These are phyloP conservation scores for Leucophora obtusa DNA, from an alignment of 2,888 invertebrate genomes.

Conservation along the genomic window DNA sequence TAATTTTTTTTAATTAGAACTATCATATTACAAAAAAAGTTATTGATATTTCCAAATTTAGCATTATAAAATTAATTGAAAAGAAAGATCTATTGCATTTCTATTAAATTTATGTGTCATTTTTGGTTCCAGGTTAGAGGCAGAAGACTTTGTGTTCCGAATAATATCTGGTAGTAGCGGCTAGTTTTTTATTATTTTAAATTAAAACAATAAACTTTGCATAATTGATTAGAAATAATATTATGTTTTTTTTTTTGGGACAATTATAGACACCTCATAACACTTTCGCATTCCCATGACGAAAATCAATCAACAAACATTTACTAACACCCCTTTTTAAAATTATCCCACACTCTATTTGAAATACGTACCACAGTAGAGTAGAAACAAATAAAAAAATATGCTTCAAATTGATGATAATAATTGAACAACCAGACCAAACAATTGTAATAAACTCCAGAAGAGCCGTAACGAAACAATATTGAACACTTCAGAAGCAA, in stretches of 20 bases:
- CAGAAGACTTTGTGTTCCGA: too few relatives aligned
- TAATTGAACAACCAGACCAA: constrained; percentile 49
- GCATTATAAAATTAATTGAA: too few relatives aligned
- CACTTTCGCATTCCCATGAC: constrained; percentile 64
- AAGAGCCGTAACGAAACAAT: constrained; percentile 65
- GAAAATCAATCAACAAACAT: constrained; percentile 47
- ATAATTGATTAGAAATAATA: not conserved
- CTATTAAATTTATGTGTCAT: too few relatives aligned
- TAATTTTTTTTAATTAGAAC: too few relatives aligned
- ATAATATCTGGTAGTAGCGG: too few relatives aligned
- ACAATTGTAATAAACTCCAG: constrained; percentile 50
- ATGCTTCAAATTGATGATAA: constrained; percentile 41
- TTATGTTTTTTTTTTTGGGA: constrained; percentile 14
- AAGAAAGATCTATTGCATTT: too few relatives aligned
- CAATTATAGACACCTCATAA: constrained; percentile 52
- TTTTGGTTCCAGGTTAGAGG: too few relatives aligned
- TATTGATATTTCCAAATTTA: too few relatives aligned
- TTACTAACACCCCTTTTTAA: constrained; percentile 35
- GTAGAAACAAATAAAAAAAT: constrained; percentile 1
- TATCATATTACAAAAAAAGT: too few relatives aligned
- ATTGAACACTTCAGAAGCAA: constrained; percentile 67
- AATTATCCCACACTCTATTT: constrained; percentile 41
- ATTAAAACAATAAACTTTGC: not conserved
- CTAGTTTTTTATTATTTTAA: not conserved
- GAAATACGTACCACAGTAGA: constrained; percentile 4